Evolutionary conservation across 2,113 vertebrate genomes (phyloP), one percentile per base, ranked within the genome.

Genomic region (Crotalus tigris): DNA sequence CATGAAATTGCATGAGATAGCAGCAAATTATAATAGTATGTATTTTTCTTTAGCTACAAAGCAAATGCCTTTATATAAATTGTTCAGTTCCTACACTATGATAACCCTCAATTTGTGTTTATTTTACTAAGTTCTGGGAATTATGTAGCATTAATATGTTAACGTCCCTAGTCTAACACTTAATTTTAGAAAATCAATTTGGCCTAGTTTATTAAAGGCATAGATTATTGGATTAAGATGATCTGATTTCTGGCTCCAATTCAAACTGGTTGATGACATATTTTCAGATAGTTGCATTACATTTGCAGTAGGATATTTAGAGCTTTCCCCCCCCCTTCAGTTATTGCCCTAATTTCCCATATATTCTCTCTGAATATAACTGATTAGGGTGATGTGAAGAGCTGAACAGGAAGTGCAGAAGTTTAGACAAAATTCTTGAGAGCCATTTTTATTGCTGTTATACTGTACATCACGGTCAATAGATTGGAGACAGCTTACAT

Each of bases 171-270:
- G 89, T 11, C 33, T 33, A 92, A 91, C 90, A 93, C 86, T 96
- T 96, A 95, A 95, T 97, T 96, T 92, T 93, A 94, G 81, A 93
- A 94, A 96, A 97, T 96, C 94, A 95, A 94, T 96, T 96, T 94
- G 58, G 90, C 94, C 94, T 96, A 95, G 88, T 91, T 96, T 97
- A 92, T 96, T 96, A 97, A 49, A 96, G 94, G 95, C 96, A 95
- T 96, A 94, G 95, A 93, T 91, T 95, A 96, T 96, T 97, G 96
- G 94, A 96, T 97, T 93, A 95, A 96, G 90, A 93, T 95, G 92
- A 96, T 96, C 95, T 95, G 97, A 93, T 92, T 97, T 94, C 92
- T 95, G 91, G 95, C 95, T 94, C 91, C 93, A 59, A 92, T 95
- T 94, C 95, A 96, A 95, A 93, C 96, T 69, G 95, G 93, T 95